Base-by-base conservation (phyloP, 2,888 invertebrate species). In the Leptura quadrifasciata region DNA sequence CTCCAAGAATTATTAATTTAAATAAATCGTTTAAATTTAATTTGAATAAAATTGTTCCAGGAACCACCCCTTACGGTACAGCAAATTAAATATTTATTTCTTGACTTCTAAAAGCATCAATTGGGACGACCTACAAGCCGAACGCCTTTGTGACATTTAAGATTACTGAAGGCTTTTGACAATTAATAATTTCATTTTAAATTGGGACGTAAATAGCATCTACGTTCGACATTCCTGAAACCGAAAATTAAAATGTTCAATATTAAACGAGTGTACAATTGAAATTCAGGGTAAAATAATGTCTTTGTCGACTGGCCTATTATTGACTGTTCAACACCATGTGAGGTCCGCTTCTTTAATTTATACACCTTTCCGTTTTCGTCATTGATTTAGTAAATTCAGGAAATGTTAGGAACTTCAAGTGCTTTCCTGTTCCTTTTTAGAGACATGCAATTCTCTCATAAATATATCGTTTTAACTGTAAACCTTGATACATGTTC, bases 331-430 rank as follows among this genome's bases (percentile, higher is more conserved):
- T 27, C 67, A 67, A 15, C 67, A 24, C n/a, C 27, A 31, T 54
- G 27, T 57, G 68, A 55, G 65, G 21, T 54, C 52, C 24, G 52
- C 52, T 52, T 24, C 21, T 27, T 31, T 68, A 69, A 69, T 69
- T 69, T 58, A 69, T 58, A 69, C 69, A 21, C 58, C 47, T 63
- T 69, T 58, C 69, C 69, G 79, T 81, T 85, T 81, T 81, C 81
- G 80, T 81, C 84, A 84, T 84, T 79, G 83, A 80, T 81, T 83
- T 81, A 82, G 82, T 82, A 84, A 85, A 84, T 82, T 78, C 84
- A 85, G 85, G 85, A 86, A 85, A 85, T 85, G 85, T 85, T 82
- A 82, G 78, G 82, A 84, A 83, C 82, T 83, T 81, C 82, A 83
- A 85, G 82, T 84, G 85, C 81, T 83, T 85, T 85, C 85, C 82